These are phyloP conservation scores for Eueremaeus valkanovi DNA, from an alignment of 2,888 invertebrate species.

Conservation along the genomic window DNA sequence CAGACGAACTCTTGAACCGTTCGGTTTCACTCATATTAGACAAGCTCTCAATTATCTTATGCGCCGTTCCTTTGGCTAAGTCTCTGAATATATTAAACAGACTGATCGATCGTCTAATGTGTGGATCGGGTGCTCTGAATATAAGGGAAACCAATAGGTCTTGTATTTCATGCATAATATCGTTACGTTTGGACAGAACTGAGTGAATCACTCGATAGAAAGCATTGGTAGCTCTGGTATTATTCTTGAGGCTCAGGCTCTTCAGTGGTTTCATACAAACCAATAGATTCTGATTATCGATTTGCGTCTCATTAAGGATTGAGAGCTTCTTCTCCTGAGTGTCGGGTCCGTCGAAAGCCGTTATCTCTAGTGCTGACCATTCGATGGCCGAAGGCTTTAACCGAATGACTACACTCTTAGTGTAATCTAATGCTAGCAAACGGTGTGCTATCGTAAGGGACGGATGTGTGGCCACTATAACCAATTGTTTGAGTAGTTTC, in stretches of 20 bases:
- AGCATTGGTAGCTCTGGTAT: slow-evolving; percentile 34
- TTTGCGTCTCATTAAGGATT: slow-evolving; percentile 41
- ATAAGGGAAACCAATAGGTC: slow-evolving; percentile 32
- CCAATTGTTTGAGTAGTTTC: slow-evolving; percentile 42
- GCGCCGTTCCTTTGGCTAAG: slow-evolving; percentile 10
- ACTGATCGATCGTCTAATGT: slow-evolving; percentile 9
- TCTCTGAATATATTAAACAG: slow-evolving; percentile 1
- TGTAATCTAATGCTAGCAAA: slow-evolving; percentile 43
- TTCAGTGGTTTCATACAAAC: slow-evolving; percentile 31
- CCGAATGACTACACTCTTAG: slow-evolving; percentile 35
- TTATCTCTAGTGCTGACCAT: slow-evolving; percentile 11
- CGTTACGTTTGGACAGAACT: slow-evolving; percentile 14
- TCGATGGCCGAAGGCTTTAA: slow-evolving; percentile 14
- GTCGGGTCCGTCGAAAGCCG: slow-evolving; percentile 45
- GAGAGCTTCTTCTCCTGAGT: slow-evolving; percentile 46
- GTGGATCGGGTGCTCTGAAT: slow-evolving; percentile 17
- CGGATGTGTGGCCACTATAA: slow-evolving; percentile 43
- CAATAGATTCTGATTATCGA: slow-evolving; percentile 40
- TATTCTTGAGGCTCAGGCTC: background rate
- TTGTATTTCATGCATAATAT: background rate
- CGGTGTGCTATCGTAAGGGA: slow-evolving; percentile 44
- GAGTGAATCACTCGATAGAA: slow-evolving; percentile 37
- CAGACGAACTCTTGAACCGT: background rate
- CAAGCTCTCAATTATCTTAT: slow-evolving; percentile 23
- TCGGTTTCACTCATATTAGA: background rate